Evolutionary conservation across 2,113 vertebrate genomes (phyloP), one percentile per base, ranked within the genome.

Genomic region (Melospiza melodia): DNA sequence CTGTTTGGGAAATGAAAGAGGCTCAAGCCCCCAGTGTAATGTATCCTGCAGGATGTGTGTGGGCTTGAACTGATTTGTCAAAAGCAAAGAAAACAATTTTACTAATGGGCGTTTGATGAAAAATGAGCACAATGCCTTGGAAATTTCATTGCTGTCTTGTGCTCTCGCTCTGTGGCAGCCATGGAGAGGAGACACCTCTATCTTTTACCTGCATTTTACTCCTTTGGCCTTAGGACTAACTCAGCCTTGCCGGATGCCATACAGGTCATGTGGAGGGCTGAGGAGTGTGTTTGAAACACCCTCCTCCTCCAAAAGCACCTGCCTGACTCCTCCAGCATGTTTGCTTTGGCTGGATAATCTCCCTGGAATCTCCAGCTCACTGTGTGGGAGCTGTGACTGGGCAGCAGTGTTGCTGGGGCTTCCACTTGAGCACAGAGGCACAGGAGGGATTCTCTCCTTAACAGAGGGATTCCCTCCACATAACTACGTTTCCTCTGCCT

Each of bases 321-420:
- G 35, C 62, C 69, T 11, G 51, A 52, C 79, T 68, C 84, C 91
- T 55, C 75, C 2, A n/a, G 27, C 1, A 0, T 35, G 83, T 65
- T 85, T 73, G 58, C 82, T 41, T 44, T 33, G 62, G 31, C 71
- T 80, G 11, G 0, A 46, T 31, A 3, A 80, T 21, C 78, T 16
- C 66, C 3, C 1, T 0, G 67, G 6, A 4, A 61, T 17, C 85
- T 22, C 74, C 67, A 54, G 24, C 75, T 59, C 59, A 3, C 3
- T 2, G 2, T 2, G 21, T 6, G 18, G 63, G 67, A 72, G 86
- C 91, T 33, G 51, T 5, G 49, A 28, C 33, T 4, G 55, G 66
- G 12, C 51, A 25, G 46, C 51, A 46, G 78, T 0, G 0, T 1
- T 6, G 17, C 39, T 3, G 1, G 1, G 55, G 72, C 37, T 92